Percentiles rank a stretch among this genome's conserved stretches.
Conservation (phyloP, 2,113 vertebrate genomes). For the Dipodomys stephensi region DNA sequence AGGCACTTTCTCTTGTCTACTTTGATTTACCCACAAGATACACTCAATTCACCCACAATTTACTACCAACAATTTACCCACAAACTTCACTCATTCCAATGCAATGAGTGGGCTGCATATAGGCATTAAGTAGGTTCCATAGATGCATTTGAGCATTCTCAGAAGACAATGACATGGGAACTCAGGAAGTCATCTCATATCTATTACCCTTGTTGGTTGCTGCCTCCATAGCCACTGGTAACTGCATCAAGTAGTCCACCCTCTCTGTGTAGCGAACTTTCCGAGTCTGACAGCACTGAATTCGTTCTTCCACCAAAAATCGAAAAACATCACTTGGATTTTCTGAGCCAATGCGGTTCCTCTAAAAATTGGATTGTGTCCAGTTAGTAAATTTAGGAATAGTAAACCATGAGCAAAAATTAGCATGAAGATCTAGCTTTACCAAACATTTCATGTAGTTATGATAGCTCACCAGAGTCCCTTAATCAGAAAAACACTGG, state of each 20-base stretch:
- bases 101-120: not conserved
- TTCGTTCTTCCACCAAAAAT: slow-evolving; percentile 97
- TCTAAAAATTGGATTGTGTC: slow-evolving; percentile 85
- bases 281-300: slow-evolving; percentile 96
- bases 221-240: slow-evolving; percentile 94
- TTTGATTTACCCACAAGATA: not conserved
- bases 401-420: not conserved
- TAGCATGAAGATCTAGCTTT: not conserved
- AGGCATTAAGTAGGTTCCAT: not conserved
- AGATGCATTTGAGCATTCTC: not conserved
- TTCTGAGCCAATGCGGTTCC: slow-evolving; percentile 94
- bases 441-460: not conserved
- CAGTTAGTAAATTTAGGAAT: not conserved
- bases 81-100: slow-evolving; percentile 3
- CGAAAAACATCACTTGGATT: slow-evolving; percentile 97
- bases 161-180: not conserved
- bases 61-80: not conserved
- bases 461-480: not conserved
- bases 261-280: slow-evolving; percentile 95
- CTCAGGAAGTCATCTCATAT: not conserved
- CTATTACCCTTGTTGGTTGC: slow-evolving; percentile 95
- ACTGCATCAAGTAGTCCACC: slow-evolving; percentile 97
- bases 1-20: not conserved
- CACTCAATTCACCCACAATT: too few relatives aligned
- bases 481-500: not conserved